A percentile compares a stretch with the other conserved stretches of the same genome.
Conservation (phyloP, 1,140 invertebrate species). For the Pemphigus obesinymphae region DNA sequence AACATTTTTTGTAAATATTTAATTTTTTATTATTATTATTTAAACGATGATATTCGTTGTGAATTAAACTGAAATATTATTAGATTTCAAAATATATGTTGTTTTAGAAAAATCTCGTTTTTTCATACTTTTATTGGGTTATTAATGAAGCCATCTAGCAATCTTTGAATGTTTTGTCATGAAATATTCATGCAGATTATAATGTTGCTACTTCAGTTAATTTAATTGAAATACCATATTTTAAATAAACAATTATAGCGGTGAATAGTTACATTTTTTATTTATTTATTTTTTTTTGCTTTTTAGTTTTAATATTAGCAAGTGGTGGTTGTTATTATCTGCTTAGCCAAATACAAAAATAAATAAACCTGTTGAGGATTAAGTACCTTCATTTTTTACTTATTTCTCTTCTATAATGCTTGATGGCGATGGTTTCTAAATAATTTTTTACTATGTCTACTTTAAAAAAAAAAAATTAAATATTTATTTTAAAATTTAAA, state of each 20-base stretch:
- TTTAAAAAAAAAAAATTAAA: no score
- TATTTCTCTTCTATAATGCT: not conserved
- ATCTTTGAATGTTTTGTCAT: not conserved
- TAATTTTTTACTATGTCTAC: not conserved
- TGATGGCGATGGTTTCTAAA: not conserved
- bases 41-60: not conserved
- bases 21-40: not conserved
- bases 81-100: not conserved
- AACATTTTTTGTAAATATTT: not conserved
- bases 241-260: not conserved
- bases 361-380: not conserved
- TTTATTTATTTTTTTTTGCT: not conserved
- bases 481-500: not conserved
- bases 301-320: constrained; percentile 1
- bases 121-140: no score
- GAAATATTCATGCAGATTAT: not conserved
- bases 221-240: not conserved
- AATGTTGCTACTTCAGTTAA: not conserved
- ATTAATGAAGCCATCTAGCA: no score
- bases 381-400: not conserved
- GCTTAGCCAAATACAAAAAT: not conserved
- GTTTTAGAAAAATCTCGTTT: not conserved
- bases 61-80: not conserved
- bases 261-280: not conserved
- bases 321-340: constrained; percentile 28